phyloP scores from a whole-genome alignment of 92 coral and sea anemone genomes.

The Porites lobata region DNA sequence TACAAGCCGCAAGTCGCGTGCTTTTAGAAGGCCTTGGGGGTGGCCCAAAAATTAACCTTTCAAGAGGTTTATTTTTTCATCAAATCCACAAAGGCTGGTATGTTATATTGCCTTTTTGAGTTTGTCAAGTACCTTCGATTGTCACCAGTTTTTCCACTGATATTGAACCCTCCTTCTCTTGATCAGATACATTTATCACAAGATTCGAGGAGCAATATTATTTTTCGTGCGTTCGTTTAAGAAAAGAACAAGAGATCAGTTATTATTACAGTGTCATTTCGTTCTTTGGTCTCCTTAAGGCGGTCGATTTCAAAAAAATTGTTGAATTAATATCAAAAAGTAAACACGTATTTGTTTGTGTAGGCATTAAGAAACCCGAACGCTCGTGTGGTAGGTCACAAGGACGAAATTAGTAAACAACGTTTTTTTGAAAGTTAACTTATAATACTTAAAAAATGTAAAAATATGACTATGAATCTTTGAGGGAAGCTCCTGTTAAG shows the following conservation, averaged over 20 bases:
- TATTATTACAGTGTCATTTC: neutral
- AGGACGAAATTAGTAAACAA: too few relatives aligned
- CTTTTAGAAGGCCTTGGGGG: neutral
- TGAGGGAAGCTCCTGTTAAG: too few relatives aligned
- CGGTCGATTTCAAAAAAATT: neutral
- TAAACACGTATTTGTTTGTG: constrained; percentile 7
- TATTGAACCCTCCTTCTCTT: neutral
- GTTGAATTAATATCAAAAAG: neutral
- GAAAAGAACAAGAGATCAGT: neutral
- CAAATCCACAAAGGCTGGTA: neutral
- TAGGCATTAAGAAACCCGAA: neutral
- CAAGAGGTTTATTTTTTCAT: neutral
- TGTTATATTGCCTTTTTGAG: neutral
- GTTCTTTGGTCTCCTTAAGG: neutral
- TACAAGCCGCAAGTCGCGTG: constrained; percentile 14
- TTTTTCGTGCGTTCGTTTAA: neutral
- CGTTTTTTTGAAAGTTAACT: too few relatives aligned
- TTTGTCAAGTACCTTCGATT: neutral
- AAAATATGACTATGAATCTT: too few relatives aligned
- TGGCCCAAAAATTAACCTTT: neutral
- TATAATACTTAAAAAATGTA: neutral
- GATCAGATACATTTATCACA: too few relatives aligned
- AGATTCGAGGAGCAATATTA: too few relatives aligned
- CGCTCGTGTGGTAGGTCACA: neutral
- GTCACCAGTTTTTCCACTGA: neutral